These are phyloP conservation scores for Pterocles orientalis DNA, from an alignment of 2,113 vertebrate species.

Conservation along the genomic window DNA sequence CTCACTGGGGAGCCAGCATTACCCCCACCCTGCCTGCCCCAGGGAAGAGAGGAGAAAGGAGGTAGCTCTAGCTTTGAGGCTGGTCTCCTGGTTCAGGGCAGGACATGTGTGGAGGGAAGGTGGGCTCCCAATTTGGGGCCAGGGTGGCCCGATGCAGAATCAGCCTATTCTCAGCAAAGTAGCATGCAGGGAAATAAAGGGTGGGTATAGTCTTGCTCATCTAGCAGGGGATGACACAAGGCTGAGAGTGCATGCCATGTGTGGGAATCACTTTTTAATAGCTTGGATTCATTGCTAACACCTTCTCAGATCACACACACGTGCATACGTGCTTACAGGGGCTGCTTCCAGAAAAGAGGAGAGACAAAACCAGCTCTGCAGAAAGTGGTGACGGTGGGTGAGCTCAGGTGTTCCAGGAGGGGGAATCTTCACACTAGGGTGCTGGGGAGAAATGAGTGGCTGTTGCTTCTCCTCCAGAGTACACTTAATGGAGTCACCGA, in stretches of 20 bases:
- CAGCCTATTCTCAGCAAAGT: not conserved
- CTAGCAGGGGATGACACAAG: accelerated
- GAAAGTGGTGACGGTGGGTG: accelerated
- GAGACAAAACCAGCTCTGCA: not conserved
- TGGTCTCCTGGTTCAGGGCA: not conserved
- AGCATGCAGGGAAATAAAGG: not conserved
- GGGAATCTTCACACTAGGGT: not conserved
- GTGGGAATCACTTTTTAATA: not conserved
- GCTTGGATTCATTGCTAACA: not conserved
- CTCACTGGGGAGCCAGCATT: not conserved
- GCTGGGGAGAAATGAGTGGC: not conserved
- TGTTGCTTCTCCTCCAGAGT: not conserved
- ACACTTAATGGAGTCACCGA: not conserved
- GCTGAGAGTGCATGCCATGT: accelerated
- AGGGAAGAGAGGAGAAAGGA: not conserved
- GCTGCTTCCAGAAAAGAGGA: not conserved
- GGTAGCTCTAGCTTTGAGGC: not conserved
- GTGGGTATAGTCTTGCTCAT: not conserved
- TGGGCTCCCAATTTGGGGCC: not conserved
- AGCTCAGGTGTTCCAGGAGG: not conserved
- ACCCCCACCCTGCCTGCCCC: not conserved
- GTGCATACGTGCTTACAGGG: not conserved
- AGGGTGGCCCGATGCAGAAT: not conserved
- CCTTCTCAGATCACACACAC: not conserved
- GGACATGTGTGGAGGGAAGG: accelerated